Evolutionary conservation across 1,140 invertebrate genomes (phyloP).

Genomic region (Microplitis mediator): DNA sequence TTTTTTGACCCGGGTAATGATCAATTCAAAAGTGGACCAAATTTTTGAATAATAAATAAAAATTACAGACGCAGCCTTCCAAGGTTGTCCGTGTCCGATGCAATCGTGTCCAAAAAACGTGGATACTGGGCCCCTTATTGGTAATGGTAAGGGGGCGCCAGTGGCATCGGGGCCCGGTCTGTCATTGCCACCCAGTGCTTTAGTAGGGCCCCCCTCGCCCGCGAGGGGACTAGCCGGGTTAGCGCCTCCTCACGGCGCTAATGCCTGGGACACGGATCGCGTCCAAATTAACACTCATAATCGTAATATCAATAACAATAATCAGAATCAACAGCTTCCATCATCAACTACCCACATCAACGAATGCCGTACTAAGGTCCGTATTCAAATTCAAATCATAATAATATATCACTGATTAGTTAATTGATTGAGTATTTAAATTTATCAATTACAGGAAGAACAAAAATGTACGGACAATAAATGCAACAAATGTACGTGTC

Average conservation of each 20-base stretch:
- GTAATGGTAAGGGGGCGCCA: constrained; percentile 75
- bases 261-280: constrained; percentile 67
- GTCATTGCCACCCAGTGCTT: constrained; percentile 66
- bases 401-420: background rate
- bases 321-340: constrained; percentile 28
- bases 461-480: constrained; percentile 47
- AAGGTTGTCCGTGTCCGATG: constrained; percentile 83
- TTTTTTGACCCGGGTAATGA: background rate
- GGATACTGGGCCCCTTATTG: constrained; percentile 95
- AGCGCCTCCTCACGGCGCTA: constrained; percentile 68
- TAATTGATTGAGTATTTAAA: background rate
- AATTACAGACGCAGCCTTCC: constrained; percentile 65
- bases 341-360: constrained; percentile 43
- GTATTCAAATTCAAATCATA: background rate
- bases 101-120: constrained; percentile 95
- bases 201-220: constrained; percentile 62
- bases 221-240: constrained; percentile 68
- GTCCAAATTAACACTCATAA: constrained; percentile 72
- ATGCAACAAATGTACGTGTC: constrained; percentile 48
- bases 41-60: background rate
- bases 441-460: constrained; percentile 42
- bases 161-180: constrained; percentile 70
- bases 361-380: constrained; percentile 53
- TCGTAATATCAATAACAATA: constrained; percentile 55
- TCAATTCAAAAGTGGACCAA: background rate